Percentiles rank a stretch among this genome's conserved stretches.
These are phyloP conservation scores for Mormyrops attenuatus DNA, from an alignment of 2,797 vertebrate species.

Conservation along the genomic window DNA sequence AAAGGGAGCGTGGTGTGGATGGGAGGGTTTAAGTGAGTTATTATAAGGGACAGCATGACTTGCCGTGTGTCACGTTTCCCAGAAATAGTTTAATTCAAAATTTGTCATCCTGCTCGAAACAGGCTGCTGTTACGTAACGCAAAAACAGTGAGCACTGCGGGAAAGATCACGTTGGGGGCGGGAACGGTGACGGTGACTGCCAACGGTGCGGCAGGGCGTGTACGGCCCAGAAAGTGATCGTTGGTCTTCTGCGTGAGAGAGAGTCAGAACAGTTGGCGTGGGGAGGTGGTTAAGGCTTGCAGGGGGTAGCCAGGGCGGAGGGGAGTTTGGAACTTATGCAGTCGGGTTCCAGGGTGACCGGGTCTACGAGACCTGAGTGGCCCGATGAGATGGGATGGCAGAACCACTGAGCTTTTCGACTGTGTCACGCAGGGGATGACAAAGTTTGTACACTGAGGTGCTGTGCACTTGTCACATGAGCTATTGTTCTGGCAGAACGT, in stretches of 20 bases:
- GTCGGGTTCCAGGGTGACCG: background rate
- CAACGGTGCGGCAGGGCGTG: background rate
- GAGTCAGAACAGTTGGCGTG: background rate
- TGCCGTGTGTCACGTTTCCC: background rate
- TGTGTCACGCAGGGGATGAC: background rate
- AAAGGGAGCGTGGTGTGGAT: background rate
- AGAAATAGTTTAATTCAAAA: background rate
- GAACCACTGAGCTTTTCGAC: background rate
- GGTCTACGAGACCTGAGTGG: background rate
- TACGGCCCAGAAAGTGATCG: background rate
- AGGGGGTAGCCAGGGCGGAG: background rate
- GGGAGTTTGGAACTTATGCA: background rate
- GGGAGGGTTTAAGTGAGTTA: background rate
- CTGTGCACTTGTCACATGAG: background rate
- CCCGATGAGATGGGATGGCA: background rate
- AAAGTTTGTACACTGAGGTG: background rate
- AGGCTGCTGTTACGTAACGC: background rate
- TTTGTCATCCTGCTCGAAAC: background rate
- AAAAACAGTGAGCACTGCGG: background rate
- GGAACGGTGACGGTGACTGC: background rate
- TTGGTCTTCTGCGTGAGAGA: background rate
- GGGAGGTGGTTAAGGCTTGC: background rate
- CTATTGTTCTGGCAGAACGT: background rate
- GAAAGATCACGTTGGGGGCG: background rate
- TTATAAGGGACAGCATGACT: background rate